Base-by-base conservation (phyloP, 2,113 vertebrate genomes). In the Phalacrocorax pelagicus region DNA sequence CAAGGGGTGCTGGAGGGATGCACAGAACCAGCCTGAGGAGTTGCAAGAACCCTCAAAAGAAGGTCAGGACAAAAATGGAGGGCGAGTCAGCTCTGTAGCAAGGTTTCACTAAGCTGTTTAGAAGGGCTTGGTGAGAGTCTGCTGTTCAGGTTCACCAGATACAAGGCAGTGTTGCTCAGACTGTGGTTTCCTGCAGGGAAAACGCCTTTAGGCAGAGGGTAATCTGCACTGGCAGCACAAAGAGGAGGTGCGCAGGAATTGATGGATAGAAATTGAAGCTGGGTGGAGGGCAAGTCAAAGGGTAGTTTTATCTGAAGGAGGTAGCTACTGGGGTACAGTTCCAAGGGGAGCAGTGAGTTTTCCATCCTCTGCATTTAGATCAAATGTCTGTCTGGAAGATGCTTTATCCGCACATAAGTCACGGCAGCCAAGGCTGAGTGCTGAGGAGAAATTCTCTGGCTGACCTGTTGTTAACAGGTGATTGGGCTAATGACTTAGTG, bases 381-480 rank as follows among this genome's bases (percentile, higher is more conserved):
- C 74, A 78, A 34, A 81, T 81, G 29, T 90, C 93, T 69, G 42
- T 78, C 74, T 96, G 93, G 71, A 77, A 77, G 88, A 86, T 92
- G 94, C 86, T 88, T 86, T 44, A 94, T 80, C 90, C 80, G 59
- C 86, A 74, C 9, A 0, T 83, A 81, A 70, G 84, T 70, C 51
- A 27, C 30, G 38, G 47, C 77, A 94, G 81, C 73, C 89, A 84
- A 78, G 83, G 52, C 62, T 44, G 58, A 85, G 57, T 10, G 78
- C 81, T 52, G 46, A 93, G 78, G 36, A 78, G 72, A 66, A 95
- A 81, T 94, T 96, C 88, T 66, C 86, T 90, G 90, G 59, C 92
- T 96, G 86, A 92, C 83, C 93, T 89, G 79, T 92, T 91, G 90
- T 92, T 96, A 94, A 10, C 89, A 92, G 93, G 63, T 92, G 72